Percentiles rank a stretch among this genome's conserved stretches.
Conservation (phyloP, 2,113 vertebrate genomes). For the Heliornis fulica region DNA sequence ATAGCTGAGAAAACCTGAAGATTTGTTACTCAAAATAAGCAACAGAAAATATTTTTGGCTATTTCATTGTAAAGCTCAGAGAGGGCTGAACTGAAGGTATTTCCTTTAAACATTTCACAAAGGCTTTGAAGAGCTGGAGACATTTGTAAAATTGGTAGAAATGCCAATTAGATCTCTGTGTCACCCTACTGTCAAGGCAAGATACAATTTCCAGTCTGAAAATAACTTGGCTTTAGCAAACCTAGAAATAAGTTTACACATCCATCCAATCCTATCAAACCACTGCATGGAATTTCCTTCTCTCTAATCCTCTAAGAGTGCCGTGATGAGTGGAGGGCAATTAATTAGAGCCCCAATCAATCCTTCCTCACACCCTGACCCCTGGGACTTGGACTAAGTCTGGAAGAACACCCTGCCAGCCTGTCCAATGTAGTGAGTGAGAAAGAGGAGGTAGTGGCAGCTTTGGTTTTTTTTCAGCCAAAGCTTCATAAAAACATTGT, state of each 20-base stretch:
- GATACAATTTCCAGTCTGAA: background rate
- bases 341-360: background rate
- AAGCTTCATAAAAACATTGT: background rate
- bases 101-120: background rate
- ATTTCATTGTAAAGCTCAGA: background rate
- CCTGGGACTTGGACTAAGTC: no score
- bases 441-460: background rate
- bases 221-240: background rate
- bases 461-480: background rate
- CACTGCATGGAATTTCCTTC: background rate
- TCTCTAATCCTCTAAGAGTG: background rate
- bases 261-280: fast-evolving
- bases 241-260: background rate
- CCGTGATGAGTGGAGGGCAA: background rate
- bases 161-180: background rate
- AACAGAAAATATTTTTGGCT: background rate
- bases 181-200: background rate
- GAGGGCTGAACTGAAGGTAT: background rate
- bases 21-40: background rate
- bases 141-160: background rate
- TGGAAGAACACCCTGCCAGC: background rate
- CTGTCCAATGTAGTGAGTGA: fast-evolving
- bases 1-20: background rate
- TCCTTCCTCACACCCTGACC: background rate
- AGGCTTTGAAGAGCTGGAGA: background rate